These are phyloP conservation scores for Pseudoatta argentina DNA, from an alignment of 1,140 invertebrate species.

Conservation along the genomic window DNA sequence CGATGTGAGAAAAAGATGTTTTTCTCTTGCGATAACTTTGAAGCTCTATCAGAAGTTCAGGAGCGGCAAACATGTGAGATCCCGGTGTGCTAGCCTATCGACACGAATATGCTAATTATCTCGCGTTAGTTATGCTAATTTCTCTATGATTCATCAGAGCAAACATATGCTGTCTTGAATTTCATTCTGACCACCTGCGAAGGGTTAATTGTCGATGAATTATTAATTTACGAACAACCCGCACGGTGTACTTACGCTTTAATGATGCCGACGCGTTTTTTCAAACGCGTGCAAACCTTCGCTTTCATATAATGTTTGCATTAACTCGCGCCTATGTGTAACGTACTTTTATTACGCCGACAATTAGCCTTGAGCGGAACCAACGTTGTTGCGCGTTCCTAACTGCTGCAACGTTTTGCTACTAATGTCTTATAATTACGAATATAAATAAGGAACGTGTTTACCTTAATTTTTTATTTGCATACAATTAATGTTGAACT, in stretches of 20 bases:
- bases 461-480: not conserved
- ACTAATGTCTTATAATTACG: not conserved
- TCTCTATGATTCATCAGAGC: slow-evolving; percentile 82
- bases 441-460: not conserved
- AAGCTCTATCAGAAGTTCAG: slow-evolving; percentile 56
- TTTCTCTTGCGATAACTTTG: slow-evolving; percentile 24
- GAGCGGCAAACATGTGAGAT: slow-evolving; percentile 73
- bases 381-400: not conserved
- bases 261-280: slow-evolving; percentile 39
- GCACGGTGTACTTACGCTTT: slow-evolving; percentile 61
- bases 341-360: slow-evolving; percentile 23
- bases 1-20: slow-evolving; percentile 64
- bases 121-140: slow-evolving; percentile 84
- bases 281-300: slow-evolving; percentile 23
- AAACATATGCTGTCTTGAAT: slow-evolving; percentile 82
- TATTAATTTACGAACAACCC: slow-evolving; percentile 76
- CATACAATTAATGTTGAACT: slow-evolving; percentile 8
- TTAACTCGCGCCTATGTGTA: slow-evolving; percentile 21
- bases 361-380: slow-evolving; percentile 13
- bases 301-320: slow-evolving; percentile 22
- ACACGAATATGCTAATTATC: slow-evolving; percentile 83
- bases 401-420: not conserved
- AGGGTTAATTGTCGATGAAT: slow-evolving; percentile 82
- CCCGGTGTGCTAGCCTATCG: slow-evolving; percentile 73
- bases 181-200: slow-evolving; percentile 83